phyloP scores from a whole-genome alignment of 2,113 vertebrate genomes.

The Nothoprocta perdicaria region DNA sequence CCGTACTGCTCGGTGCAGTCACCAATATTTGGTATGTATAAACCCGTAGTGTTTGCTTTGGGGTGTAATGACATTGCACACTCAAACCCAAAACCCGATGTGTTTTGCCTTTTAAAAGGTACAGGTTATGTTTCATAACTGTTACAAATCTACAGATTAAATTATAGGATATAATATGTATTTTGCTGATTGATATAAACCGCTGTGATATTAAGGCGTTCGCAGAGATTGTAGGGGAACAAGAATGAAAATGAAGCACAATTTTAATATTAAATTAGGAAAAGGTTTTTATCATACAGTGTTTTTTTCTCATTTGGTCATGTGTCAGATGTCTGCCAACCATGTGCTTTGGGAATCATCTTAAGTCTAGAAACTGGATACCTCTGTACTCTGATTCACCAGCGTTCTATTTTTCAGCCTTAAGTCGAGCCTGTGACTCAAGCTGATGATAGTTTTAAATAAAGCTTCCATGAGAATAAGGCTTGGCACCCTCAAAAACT shows the following conservation, averaged over 20 bases:
- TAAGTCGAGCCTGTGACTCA: background rate
- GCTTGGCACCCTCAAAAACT: background rate
- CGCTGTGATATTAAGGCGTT: accelerated
- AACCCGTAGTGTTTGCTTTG: accelerated
- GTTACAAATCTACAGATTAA: background rate
- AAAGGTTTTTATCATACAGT: background rate
- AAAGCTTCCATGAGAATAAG: background rate
- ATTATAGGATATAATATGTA: background rate
- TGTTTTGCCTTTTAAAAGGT: background rate
- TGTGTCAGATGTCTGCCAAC: background rate
- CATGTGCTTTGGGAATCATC: background rate
- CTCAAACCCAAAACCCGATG: background rate
- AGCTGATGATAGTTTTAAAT: background rate
- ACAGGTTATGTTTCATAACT: background rate
- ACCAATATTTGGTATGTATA: slow-evolving; percentile 67
- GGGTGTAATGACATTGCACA: accelerated
- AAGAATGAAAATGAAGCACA: background rate
- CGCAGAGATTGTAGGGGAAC: background rate
- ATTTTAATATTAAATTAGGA: background rate
- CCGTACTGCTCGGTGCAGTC: slow-evolving; percentile 48
- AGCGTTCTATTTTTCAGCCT: background rate
- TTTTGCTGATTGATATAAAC: background rate
- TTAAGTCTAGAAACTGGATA: background rate
- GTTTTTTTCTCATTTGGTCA: background rate
- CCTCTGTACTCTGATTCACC: background rate